A percentile compares a stretch with the other conserved stretches of the same genome.
phyloP scores from a whole-genome alignment of 2,113 vertebrate species.

The Lepus timidus region DNA sequence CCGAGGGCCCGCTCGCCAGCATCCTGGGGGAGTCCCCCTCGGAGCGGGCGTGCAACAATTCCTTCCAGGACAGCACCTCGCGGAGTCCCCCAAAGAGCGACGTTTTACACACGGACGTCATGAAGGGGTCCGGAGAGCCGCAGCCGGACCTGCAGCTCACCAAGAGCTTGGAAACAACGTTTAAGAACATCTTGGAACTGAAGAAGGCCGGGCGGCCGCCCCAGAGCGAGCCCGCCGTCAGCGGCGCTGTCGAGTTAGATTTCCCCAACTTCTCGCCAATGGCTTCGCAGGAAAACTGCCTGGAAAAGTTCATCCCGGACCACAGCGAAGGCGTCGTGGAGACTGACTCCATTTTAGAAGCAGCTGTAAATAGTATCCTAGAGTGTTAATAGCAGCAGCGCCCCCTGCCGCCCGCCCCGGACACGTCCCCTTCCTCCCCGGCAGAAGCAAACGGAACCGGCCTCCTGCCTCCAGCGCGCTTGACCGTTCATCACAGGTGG shows the following conservation, averaged over 20 bases:
- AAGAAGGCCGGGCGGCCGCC: constrained; percentile 91
- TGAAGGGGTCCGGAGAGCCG: constrained; percentile 86
- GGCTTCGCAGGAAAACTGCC: constrained; percentile 89
- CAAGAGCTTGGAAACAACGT: constrained; percentile 91
- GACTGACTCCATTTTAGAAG: constrained; percentile 98
- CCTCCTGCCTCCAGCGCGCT: constrained; percentile 89
- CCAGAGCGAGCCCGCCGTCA: constrained; percentile 84
- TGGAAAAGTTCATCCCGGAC: constrained; percentile 91
- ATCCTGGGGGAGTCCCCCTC: constrained; percentile 80
- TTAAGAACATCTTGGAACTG: constrained; percentile 93
- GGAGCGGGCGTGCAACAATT: constrained; percentile 86
- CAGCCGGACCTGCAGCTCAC: constrained; percentile 86
- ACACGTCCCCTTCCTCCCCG: constrained; percentile 86
- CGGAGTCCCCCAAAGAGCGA: constrained; percentile 89
- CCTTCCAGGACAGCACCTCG: constrained; percentile 87
- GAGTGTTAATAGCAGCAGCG: constrained; percentile 94
- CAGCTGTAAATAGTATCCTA: constrained; percentile 99
- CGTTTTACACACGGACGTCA: constrained; percentile 86
- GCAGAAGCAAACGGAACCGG: constrained; percentile 88
- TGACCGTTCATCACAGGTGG: constrained; percentile 86
- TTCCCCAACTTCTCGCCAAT: constrained; percentile 89
- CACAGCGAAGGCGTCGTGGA: constrained; percentile 92
- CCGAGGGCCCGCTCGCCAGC: constrained; percentile 84
- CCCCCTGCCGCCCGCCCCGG: constrained; percentile 40
- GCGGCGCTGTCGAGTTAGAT: constrained; percentile 87